Evolutionary conservation across 2,113 vertebrate species (phyloP), one percentile per base, ranked within the genome.

Genomic region (Dipodomys merriami): DNA sequence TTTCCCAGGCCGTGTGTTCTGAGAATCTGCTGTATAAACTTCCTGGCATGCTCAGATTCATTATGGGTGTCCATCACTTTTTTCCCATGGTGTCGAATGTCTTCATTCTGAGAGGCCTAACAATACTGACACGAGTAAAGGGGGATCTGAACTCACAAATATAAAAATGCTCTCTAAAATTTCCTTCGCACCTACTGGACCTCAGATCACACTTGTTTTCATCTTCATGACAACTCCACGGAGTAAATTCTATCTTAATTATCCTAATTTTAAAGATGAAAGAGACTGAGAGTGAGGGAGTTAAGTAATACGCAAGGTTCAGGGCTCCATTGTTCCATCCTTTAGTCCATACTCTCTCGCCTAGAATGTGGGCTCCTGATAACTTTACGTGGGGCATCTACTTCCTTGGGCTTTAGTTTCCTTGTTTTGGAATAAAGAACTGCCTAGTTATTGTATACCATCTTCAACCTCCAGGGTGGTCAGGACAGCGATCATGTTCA

Each of bases 1-100:
- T 71, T 95, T 90, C 87, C 69, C 13, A 60, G 49, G 79, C 82
- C 53, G 30, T 77, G n/a, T 44, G 29, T 73, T 83, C 81, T 83
- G 49, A 64, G 76, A 78, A 79, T 30, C 84, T 53, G 39, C 23
- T 11, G 0, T 16, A 68, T 60, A 87, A 86, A 78, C 81, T 86
- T 91, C 84, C 67, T 68, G 85, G 85, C 64, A 60, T 7, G 13
- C n/a, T 73, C 81, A 78, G 23, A 60, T 49, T 90, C 69, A 7
- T 67, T 64, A 8, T 8, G 39, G 3, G 16, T 91, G 81, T 73
- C 29, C 27, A 7, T 79, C 8, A 16, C 15, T 18, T 57, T 57
- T 57, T 90, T 69, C 30, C 62, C 65, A 6, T 7, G 5, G 82
- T 53, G n/a, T 23, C 30, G 23, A 19, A 69, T 25, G 33, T 62